Percentiles rank a stretch among this genome's conserved stretches.
phyloP scores from a whole-genome alignment of 2,888 invertebrate species.

The Plebejus melissa region DNA sequence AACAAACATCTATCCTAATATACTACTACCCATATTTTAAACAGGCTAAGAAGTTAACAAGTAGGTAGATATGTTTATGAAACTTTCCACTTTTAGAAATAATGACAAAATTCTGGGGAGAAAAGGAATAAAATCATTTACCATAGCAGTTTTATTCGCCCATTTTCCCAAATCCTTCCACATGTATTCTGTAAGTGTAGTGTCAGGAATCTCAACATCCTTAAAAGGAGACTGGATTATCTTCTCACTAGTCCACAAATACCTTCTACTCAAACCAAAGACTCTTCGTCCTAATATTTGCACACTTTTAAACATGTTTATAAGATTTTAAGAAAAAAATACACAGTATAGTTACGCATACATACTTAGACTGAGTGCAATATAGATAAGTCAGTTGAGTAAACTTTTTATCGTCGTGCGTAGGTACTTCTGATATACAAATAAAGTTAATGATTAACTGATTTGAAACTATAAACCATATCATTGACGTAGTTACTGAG shows the following conservation, averaged over 20 bases:
- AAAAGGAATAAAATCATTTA: constrained; percentile 47
- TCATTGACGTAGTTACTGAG: not conserved
- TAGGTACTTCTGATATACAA: constrained; percentile 1
- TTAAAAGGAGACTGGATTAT: constrained; percentile 69
- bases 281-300: constrained; percentile 20
- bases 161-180: constrained; percentile 81
- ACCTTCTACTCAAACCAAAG: constrained; percentile 30
- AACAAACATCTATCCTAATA: not conserved
- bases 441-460: not conserved
- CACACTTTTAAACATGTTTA: constrained; percentile 22
- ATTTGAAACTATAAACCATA: not conserved
- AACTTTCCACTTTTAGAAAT: not conserved
- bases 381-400: not conserved
- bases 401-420: not conserved
- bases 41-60: no score
- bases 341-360: not conserved
- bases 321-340: not conserved
- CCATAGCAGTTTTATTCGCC: constrained; percentile 81
- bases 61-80: no score
- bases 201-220: constrained; percentile 68
- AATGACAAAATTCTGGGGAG: not conserved
- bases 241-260: constrained; percentile 54
- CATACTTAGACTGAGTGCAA: not conserved
- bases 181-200: constrained; percentile 78
- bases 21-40: no score